These are phyloP conservation scores for Nothobranchius furzeri DNA, from an alignment of 2,113 vertebrate genomes.

Conservation along the genomic window DNA sequence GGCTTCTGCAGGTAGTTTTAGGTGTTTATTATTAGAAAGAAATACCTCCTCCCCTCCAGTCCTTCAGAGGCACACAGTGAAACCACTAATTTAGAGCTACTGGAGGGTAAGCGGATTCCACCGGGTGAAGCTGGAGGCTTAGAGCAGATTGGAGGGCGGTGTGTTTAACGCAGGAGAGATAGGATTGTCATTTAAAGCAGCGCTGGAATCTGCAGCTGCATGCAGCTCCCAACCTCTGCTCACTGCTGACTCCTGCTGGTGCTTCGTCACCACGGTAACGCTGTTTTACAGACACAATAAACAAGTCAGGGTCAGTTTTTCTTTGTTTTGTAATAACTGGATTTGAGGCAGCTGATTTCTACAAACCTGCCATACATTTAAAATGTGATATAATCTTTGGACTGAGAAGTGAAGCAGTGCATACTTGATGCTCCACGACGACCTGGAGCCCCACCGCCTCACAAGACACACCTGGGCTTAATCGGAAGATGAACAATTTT, in stretches of 20 bases:
- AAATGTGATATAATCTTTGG: no score
- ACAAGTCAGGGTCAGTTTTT: not conserved
- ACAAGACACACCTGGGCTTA: no score
- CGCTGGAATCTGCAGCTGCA: constrained; percentile 53
- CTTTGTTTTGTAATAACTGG: no score
- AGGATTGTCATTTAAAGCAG: constrained; percentile 68
- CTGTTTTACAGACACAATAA: not conserved
- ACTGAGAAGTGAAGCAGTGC: no score
- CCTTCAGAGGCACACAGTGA: constrained; percentile 60
- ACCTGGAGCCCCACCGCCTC: no score
- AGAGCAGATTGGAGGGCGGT: constrained; percentile 69
- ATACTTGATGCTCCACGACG: no score
- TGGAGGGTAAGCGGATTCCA: constrained; percentile 72
- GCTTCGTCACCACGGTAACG: not conserved
- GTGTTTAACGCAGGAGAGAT: constrained; percentile 69
- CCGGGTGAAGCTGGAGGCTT: constrained; percentile 69
- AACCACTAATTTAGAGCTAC: constrained; percentile 71
- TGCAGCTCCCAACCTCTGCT: constrained; percentile 34
- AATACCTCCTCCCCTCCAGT: constrained; percentile 35
- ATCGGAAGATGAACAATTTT: no score
- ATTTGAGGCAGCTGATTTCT: not conserved
- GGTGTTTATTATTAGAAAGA: not conserved
- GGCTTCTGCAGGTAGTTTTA: constrained; percentile 11
- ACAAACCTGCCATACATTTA: no score
- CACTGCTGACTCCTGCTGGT: not conserved